Evolutionary conservation across 2,888 invertebrate species (phyloP).

Genomic region (Tachina grossa): DNA sequence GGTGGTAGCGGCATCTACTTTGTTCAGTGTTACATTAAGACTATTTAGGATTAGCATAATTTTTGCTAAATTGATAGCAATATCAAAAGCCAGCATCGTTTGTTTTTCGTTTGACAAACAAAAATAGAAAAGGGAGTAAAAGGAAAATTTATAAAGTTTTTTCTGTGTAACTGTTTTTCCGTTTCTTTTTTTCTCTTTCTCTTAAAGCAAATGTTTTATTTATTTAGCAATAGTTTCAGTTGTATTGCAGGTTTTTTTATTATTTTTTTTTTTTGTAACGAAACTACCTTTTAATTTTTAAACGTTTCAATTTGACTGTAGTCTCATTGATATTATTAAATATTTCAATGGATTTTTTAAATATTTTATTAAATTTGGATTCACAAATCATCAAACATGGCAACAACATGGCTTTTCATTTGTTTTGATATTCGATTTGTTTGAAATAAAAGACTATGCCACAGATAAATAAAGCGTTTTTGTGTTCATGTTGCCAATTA

Average conservation of each 20-base stretch:
- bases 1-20: background rate
- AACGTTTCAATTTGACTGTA: constrained; percentile 57
- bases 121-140: background rate
- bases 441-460: background rate
- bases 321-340: constrained; percentile 44
- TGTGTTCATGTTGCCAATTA: background rate
- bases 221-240: background rate
- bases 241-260: background rate
- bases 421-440: constrained; percentile 1
- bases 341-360: constrained; percentile 53
- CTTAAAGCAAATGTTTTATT: background rate
- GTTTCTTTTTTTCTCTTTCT: background rate
- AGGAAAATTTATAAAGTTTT: background rate
- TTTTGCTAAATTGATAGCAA: constrained; percentile 53
- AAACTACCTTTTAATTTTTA: constrained; percentile 63
- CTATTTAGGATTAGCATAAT: constrained; percentile 63
- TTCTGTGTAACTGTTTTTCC: background rate
- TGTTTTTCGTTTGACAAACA: background rate
- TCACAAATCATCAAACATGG: constrained; percentile 59
- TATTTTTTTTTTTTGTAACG: background rate
- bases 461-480: background rate
- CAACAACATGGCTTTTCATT: constrained; percentile 38
- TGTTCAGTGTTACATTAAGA: constrained; percentile 2
- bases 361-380: constrained; percentile 24
- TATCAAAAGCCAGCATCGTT: constrained; percentile 52